Conservation (phyloP, 2,797 vertebrate species). For the Anolis apletophallus region DNA sequence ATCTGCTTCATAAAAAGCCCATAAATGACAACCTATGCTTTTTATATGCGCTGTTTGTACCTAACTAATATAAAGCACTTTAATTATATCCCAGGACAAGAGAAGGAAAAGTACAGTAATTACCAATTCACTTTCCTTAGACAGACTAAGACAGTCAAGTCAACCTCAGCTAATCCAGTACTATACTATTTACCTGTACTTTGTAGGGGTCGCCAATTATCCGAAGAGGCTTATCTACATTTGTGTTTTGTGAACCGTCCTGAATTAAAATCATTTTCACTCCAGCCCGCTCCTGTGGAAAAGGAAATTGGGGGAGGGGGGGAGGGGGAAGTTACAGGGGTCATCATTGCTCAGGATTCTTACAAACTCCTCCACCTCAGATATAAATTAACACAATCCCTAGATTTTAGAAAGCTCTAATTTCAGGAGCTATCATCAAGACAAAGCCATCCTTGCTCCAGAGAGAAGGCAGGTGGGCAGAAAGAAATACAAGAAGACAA, state of each 20-base stretch:
- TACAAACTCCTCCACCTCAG: neutral
- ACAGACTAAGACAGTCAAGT: neutral
- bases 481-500: neutral
- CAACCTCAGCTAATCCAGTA: neutral
- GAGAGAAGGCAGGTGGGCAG: neutral
- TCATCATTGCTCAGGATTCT: neutral
- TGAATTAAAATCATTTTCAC: constrained; percentile 98
- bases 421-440: neutral
- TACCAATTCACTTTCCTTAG: neutral
- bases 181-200: constrained; percentile 87
- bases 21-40: neutral
- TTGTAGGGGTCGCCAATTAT: constrained; percentile 97
- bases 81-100: neutral
- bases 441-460: too few species aligned
- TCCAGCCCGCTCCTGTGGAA: constrained; percentile 88
- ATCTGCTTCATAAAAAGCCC: neutral
- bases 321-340: neutral
- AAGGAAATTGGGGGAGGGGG: neutral
- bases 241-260: constrained; percentile 92
- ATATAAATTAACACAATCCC: neutral
- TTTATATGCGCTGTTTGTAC: neutral
- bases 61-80: neutral
- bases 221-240: constrained; percentile 92
- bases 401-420: neutral
- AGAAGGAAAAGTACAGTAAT: neutral